These are phyloP conservation scores for Oncorhynchus mykiss DNA, from an alignment of 2,113 vertebrate species.

Conservation along the genomic window DNA sequence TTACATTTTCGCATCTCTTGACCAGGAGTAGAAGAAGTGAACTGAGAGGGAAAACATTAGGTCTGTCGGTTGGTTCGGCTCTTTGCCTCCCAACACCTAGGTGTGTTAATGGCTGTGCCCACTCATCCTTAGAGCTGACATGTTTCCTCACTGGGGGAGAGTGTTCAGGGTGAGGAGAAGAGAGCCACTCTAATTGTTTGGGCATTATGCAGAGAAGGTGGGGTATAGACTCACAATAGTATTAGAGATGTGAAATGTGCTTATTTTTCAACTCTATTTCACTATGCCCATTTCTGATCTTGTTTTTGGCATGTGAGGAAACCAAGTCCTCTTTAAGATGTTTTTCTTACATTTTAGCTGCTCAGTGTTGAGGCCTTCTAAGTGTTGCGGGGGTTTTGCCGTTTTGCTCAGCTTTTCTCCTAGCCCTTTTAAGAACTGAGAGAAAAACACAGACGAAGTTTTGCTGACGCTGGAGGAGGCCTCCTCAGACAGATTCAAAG, in stretches of 20 bases:
- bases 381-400: neutral
- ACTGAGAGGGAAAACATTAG: neutral
- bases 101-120: neutral
- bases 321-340: no score
- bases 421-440: neutral
- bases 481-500: neutral
- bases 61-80: no score
- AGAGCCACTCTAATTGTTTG: conserved; percentile 31
- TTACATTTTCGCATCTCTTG: conserved; percentile 2
- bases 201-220: conserved; percentile 38
- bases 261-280: conserved; percentile 30
- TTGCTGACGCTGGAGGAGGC: neutral
- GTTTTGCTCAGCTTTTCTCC: neutral
- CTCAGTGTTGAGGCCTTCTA: neutral
- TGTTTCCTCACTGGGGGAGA: conserved; percentile 18
- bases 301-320: no score
- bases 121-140: conserved; percentile 41
- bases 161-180: conserved; percentile 11
- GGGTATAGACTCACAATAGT: no score
- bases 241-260: conserved; percentile 32
- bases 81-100: neutral
- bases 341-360: neutral
- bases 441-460: neutral
- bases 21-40: neutral
- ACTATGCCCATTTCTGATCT: neutral